A percentile compares a stretch with the other conserved stretches of the same genome.
These are phyloP conservation scores for Oikopleura dioica DNA, from an alignment of 23 tunicate genomes.

Conservation along the genomic window DNA sequence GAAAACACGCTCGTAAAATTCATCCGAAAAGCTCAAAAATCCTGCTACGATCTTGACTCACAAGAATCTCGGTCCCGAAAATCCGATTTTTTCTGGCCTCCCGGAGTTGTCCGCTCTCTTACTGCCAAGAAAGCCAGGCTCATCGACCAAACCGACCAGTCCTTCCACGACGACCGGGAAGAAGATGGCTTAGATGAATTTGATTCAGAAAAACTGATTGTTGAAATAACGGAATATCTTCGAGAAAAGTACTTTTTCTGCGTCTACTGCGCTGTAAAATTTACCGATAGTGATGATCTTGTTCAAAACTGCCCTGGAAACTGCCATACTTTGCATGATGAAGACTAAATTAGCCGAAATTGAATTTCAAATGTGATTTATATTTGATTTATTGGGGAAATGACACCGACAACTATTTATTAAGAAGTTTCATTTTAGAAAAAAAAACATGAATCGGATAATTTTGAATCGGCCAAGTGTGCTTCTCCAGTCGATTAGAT, in stretches of 20 bases:
- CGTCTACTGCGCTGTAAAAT: neutral
- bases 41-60: neutral
- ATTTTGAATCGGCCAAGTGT: too few species aligned
- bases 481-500: too few species aligned
- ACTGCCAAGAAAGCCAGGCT: neutral
- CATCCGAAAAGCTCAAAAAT: conserved; percentile 2
- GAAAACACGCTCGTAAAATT: too few species aligned
- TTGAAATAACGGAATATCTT: neutral
- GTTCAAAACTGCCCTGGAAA: neutral
- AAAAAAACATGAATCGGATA: too few species aligned
- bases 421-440: too few species aligned
- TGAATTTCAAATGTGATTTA: too few species aligned
- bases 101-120: neutral
- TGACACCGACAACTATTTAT: too few species aligned
- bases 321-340: neutral
- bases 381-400: too few species aligned
- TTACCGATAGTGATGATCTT: neutral
- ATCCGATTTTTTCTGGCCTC: conserved; percentile 11
- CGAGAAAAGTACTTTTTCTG: conserved; percentile 5
- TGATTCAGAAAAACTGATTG: neutral
- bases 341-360: too few species aligned
- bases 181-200: neutral
- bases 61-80: too few species aligned
- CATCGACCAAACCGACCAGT: neutral
- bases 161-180: neutral